Conservation (phyloP, 1,140 invertebrate genomes). For the Pemphigus obesinymphae region DNA sequence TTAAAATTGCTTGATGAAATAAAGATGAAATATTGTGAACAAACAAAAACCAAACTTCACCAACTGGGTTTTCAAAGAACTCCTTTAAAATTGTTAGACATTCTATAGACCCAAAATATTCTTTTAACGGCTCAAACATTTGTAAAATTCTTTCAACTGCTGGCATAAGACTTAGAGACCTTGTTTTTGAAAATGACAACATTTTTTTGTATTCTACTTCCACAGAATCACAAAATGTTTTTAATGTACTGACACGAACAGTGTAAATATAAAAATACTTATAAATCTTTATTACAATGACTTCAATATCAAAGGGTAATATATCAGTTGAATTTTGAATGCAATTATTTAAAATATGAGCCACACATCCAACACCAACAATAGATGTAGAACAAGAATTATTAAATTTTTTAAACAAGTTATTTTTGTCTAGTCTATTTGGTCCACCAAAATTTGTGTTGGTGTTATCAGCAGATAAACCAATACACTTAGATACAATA, state of each 20-base stretch:
- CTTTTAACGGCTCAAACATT: slow-evolving; percentile 1
- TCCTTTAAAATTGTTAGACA: not conserved
- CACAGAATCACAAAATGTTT: slow-evolving; percentile 47
- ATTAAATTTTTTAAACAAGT: not conserved
- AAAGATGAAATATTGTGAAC: not conserved
- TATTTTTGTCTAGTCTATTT: not conserved
- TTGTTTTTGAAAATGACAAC: slow-evolving; percentile 46
- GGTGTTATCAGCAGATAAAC: slow-evolving; percentile 48
- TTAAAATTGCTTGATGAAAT: slow-evolving; percentile 11
- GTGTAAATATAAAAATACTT: slow-evolving; percentile 48
- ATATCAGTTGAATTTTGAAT: slow-evolving; percentile 44
- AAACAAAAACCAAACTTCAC: not conserved
- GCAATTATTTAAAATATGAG: slow-evolving; percentile 47
- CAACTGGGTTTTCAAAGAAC: not conserved
- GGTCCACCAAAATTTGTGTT: slow-evolving; percentile 48
- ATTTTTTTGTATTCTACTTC: slow-evolving; percentile 46
- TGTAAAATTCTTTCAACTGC: not conserved
- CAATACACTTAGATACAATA: slow-evolving; percentile 45
- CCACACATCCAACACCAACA: slow-evolving; percentile 44
- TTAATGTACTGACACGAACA: slow-evolving; percentile 45
- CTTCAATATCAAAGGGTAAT: slow-evolving; percentile 47
- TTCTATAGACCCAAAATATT: not conserved
- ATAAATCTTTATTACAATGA: slow-evolving; percentile 48
- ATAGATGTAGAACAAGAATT: slow-evolving; percentile 22
- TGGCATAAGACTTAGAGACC: slow-evolving; percentile 43